Base-by-base conservation (phyloP, 2,113 vertebrate genomes). In the Corythornis vintsioides region DNA sequence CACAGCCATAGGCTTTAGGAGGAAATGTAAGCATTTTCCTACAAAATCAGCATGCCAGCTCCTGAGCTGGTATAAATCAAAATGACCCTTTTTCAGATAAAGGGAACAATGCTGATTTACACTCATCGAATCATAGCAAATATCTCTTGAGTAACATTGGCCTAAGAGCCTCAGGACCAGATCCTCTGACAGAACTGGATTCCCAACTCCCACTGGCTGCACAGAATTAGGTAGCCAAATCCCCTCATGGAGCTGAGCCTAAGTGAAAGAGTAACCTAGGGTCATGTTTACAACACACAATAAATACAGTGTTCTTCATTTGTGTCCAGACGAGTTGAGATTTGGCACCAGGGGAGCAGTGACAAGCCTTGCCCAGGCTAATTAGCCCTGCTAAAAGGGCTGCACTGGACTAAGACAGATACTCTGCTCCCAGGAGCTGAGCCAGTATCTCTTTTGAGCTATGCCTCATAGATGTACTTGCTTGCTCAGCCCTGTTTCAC, bases 391-490 rank as follows among this genome's bases (percentile, higher is more conserved):
- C 38, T 38, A 2, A 33, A 38, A 74, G 48, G 70, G 70, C 57
- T 80, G 15, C 13, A 13, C 67, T 63, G 56, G 60, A 72, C 56
- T 56, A 17, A 28, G 21, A n/a, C 24, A 70, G 50, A 43, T 43
- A 38, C 5, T 31, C 33, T 35, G n/a, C 47, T 70, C 60, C 53
- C 50, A 77, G 57, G n/a, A 60, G 25, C 33, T 67, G 45, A 55
- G 63, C 48, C 91, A 72, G 33, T 28, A 40, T 43, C 80, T 65
- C 47, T 72, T 57, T 43, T 85, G 76, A 77, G 64, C 70, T 83
- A 4, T 17, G 60, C 52, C 86, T 43, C 11, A 15, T 0, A 43
- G 26, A 45, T 12, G 15, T 7, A 3, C 40, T 60, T 1, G 0
- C 50, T 69, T 67, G 61, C 43, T 38, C 0, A 1, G 28, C n/a